Evolutionary conservation across 2,888 invertebrate species (phyloP).

Genomic region (Microlaimidae sp.): DNA sequence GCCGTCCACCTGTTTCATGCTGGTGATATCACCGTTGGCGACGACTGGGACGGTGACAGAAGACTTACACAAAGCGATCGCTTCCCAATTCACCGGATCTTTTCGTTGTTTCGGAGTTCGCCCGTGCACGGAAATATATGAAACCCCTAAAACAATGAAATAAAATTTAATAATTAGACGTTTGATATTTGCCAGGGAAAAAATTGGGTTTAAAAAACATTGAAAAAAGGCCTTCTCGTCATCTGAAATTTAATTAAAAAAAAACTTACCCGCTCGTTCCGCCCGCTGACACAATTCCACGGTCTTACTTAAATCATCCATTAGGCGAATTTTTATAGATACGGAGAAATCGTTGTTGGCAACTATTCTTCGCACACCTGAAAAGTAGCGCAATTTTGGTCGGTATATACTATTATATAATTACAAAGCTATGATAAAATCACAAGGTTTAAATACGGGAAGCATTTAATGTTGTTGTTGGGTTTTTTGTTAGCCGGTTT

Average conservation of each 20-base stretch:
- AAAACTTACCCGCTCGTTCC: no score
- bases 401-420: no score
- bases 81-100: slow-evolving; percentile 50
- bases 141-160: slow-evolving; percentile 64
- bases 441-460: no score
- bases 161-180: slow-evolving; percentile 39
- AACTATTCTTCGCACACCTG: slow-evolving; percentile 54
- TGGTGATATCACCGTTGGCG: slow-evolving; percentile 75
- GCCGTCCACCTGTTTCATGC: slow-evolving; percentile 51
- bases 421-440: no score
- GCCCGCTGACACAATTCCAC: slow-evolving; percentile 60
- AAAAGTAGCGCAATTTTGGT: no score
- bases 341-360: slow-evolving; percentile 55
- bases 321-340: slow-evolving; percentile 75
- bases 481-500: no score
- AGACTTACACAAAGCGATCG: slow-evolving; percentile 54
- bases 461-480: no score
- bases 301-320: slow-evolving; percentile 51
- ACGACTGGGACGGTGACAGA: slow-evolving; percentile 62
- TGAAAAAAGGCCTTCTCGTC: no score
- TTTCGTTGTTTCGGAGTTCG: slow-evolving; percentile 64
- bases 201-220: no score
- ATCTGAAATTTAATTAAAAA: no score
- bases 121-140: slow-evolving; percentile 76
- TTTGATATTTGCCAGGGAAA: not conserved